Conservation (phyloP, 2,113 vertebrate genomes). For the Zosterops pallidus region DNA sequence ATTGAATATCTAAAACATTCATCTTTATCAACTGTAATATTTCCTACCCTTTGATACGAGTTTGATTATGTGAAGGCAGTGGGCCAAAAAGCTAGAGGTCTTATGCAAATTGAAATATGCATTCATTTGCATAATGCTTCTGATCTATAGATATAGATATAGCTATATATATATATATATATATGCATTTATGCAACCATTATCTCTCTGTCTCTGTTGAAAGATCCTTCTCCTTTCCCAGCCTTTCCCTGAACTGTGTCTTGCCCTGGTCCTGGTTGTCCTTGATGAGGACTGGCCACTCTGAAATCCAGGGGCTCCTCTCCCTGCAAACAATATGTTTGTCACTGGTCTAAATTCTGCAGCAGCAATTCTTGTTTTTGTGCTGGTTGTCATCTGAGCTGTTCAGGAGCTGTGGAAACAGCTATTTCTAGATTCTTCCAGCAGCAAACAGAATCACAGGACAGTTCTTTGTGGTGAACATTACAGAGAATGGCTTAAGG, state of each 20-base stretch:
- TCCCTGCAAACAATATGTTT: neutral
- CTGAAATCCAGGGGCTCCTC: neutral
- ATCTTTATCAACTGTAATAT: neutral
- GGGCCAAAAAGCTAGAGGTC: conserved; percentile 35
- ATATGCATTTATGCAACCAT: neutral
- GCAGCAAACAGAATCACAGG: neutral
- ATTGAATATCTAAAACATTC: conserved; percentile 9
- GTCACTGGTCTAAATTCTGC: neutral
- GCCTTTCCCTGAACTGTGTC: neutral
- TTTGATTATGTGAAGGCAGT: neutral
- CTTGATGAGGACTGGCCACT: neutral
- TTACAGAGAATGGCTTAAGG: neutral
- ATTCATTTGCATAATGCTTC: neutral
- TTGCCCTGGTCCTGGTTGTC: neutral
- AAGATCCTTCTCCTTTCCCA: conserved; percentile 25
- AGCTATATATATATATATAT: neutral
- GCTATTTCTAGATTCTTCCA: neutral
- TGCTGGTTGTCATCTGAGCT: neutral
- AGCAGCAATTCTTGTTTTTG: neutral
- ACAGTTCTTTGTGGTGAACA: neutral
- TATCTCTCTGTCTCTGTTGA: neutral
- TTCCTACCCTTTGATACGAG: conserved; percentile 24
- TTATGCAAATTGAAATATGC: conserved; percentile 16
- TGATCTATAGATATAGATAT: neutral
- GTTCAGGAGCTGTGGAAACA: neutral